Evolutionary conservation across 2,113 vertebrate species (phyloP).

Genomic region (Gambusia affinis): DNA sequence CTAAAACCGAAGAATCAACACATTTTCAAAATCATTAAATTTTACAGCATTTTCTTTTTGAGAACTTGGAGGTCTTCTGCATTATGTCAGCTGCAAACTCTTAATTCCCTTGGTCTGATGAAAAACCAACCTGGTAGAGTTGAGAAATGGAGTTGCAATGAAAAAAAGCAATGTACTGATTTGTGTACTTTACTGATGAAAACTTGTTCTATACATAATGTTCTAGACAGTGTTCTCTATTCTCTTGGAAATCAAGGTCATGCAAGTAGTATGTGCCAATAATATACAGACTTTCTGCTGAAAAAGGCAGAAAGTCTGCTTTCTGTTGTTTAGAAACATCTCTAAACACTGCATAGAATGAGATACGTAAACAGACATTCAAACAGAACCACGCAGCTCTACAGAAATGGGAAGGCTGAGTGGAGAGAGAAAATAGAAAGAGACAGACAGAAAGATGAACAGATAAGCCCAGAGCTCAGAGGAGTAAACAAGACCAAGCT

Average conservation of each 20-base stretch:
- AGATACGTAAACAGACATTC: conserved; percentile 25
- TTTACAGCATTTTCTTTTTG: too few species aligned
- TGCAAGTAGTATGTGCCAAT: background rate
- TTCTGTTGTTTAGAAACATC: too few species aligned
- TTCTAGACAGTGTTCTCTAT: background rate
- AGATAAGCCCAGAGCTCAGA: conserved; percentile 46
- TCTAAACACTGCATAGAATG: background rate
- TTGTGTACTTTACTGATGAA: conserved; percentile 3
- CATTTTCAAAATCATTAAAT: background rate
- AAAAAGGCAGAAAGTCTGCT: too few species aligned
- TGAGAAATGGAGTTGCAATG: background rate
- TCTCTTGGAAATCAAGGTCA: conserved; percentile 7
- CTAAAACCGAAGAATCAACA: background rate
- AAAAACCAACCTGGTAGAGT: conserved; percentile 7
- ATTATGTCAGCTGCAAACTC: background rate
- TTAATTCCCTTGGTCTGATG: conserved; percentile 20
- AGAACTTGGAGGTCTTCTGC: background rate
- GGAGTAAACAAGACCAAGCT: conserved; percentile 52
- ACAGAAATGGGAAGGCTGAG: conserved; percentile 26
- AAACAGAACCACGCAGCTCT: conserved; percentile 16
- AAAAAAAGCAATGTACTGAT: conserved; percentile 16
- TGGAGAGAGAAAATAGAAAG: conserved; percentile 22
- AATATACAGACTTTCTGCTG: conserved; percentile 1
- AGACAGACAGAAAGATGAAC: conserved; percentile 47
- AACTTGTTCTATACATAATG: background rate